Evolutionary conservation across 2,888 invertebrate species (phyloP).

Genomic region (Himalopsyche anomala): DNA sequence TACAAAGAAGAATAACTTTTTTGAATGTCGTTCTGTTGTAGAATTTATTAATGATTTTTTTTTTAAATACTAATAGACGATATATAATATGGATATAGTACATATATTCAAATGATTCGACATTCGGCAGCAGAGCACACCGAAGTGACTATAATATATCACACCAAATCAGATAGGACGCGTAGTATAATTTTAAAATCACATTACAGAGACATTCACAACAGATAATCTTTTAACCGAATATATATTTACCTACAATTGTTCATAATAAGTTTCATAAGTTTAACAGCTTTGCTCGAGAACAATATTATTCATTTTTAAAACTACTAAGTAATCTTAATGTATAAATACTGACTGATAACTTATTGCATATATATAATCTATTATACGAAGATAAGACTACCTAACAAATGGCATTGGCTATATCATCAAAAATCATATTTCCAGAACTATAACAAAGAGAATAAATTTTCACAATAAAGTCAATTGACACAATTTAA

Average conservation of each 20-base stretch:
- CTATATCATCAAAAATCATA: background rate
- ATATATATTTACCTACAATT: constrained; percentile 14
- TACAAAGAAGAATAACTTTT: too few species aligned
- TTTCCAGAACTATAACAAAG: too few species aligned
- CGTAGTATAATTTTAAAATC: constrained; percentile 20
- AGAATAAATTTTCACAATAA: too few species aligned
- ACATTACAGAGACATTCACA: constrained; percentile 29
- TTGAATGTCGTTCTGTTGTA: too few species aligned
- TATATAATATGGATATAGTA: too few species aligned
- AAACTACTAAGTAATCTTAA: constrained; percentile 31
- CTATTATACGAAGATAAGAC: background rate
- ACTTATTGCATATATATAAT: constrained; percentile 18
- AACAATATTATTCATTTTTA: background rate
- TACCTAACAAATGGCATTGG: constrained; percentile 38
- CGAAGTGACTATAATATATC: background rate
- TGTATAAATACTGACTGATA: constrained; percentile 21
- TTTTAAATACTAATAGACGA: too few species aligned
- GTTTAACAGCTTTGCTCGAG: constrained; percentile 37
- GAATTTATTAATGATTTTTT: too few species aligned
- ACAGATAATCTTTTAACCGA: constrained; percentile 27
- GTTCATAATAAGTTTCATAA: constrained; percentile 24
- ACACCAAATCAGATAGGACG: background rate
- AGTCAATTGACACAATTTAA: too few species aligned
- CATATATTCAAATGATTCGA: too few species aligned
- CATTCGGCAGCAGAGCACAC: background rate